Evolutionary conservation across 2,888 invertebrate species (phyloP).

Genomic region (Patella caerulea): DNA sequence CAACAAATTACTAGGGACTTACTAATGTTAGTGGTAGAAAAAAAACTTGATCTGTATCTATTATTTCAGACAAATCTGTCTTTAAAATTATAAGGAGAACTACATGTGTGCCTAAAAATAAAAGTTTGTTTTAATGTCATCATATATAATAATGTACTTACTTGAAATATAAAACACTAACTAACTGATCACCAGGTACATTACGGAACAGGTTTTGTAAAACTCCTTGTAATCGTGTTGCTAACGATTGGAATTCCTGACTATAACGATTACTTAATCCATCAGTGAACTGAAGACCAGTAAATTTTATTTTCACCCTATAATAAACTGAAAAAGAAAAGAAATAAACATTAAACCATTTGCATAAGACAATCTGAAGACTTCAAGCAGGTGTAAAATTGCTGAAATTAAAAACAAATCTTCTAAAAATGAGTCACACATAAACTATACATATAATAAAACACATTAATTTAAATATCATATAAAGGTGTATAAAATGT

Average conservation of each 20-base stretch:
- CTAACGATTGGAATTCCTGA: constrained; percentile 76
- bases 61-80: no score
- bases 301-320: constrained; percentile 75
- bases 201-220: constrained; percentile 76
- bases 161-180: constrained; percentile 81
- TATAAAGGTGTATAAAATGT: no score
- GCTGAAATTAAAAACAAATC: background rate
- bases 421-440: background rate
- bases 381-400: no score
- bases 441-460: background rate
- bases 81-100: no score
- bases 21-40: no score
- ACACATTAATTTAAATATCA: background rate
- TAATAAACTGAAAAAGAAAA: constrained; percentile 44
- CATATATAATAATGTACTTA: constrained; percentile 73
- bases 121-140: no score
- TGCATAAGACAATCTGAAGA: no score
- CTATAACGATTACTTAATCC: constrained; percentile 78
- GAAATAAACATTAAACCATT: background rate
- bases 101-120: no score
- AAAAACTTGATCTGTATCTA: no score
- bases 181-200: constrained; percentile 76
- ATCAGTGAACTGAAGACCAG: constrained; percentile 76
- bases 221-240: constrained; percentile 76
- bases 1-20: no score